Percentiles rank a stretch among this genome's conserved stretches.
Evolutionary conservation across 2,888 invertebrate genomes (phyloP).

Genomic region (Philereme vetulata): DNA sequence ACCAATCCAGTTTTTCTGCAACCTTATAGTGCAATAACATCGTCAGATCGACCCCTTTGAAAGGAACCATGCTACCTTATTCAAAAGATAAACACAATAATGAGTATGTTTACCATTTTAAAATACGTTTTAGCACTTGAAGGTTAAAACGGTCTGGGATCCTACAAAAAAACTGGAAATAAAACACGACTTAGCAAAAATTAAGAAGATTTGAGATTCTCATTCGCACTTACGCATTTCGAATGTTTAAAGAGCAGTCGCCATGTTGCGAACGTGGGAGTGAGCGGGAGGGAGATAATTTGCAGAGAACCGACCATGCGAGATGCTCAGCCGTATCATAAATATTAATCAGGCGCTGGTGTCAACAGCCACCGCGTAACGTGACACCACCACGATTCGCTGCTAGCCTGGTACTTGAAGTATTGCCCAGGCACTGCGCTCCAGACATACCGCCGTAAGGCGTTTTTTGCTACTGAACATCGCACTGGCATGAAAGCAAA

Average conservation of each 20-base stretch:
- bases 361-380: slow-evolving; percentile 84
- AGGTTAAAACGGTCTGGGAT: slow-evolving; percentile 46
- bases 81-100: slow-evolving; percentile 25
- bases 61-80: slow-evolving; percentile 13
- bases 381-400: slow-evolving; percentile 79
- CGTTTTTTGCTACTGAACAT: slow-evolving; percentile 12
- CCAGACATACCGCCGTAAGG: slow-evolving; percentile 43
- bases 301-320: slow-evolving; percentile 82
- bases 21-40: slow-evolving; percentile 22
- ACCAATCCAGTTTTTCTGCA: slow-evolving; percentile 41
- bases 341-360: slow-evolving; percentile 84
- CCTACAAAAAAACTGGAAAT: slow-evolving; percentile 48
- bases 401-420: slow-evolving; percentile 74
- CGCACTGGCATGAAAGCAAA: slow-evolving; percentile 3
- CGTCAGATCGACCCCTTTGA: slow-evolving; percentile 8
- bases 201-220: slow-evolving; percentile 78
- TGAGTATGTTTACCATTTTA: slow-evolving; percentile 44
- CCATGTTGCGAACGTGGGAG: slow-evolving; percentile 52
- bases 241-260: slow-evolving; percentile 70
- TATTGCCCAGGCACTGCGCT: slow-evolving; percentile 61
- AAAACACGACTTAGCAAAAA: slow-evolving; percentile 66
- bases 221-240: slow-evolving; percentile 78
- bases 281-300: slow-evolving; percentile 72
- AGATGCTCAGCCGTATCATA: slow-evolving; percentile 83
- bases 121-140: slow-evolving; percentile 40